Conservation (phyloP, 1,140 invertebrate genomes). For the Littorina saxatilis region DNA sequence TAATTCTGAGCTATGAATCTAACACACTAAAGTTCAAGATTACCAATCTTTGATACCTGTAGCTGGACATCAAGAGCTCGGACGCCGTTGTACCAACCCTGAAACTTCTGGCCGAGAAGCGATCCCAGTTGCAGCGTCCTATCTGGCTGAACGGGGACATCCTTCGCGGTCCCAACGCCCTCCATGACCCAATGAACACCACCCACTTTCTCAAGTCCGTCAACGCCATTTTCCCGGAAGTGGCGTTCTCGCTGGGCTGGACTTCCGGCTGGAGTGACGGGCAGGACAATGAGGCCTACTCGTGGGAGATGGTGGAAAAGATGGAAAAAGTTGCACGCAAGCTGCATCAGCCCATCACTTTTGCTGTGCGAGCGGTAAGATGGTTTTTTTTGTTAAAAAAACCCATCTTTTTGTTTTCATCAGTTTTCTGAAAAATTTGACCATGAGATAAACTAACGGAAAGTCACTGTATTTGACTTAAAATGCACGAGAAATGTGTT, state of each 20-base stretch:
- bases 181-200: conserved; percentile 81
- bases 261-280: conserved; percentile 80
- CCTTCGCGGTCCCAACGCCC: conserved; percentile 84
- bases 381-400: too few species aligned
- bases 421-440: neutral
- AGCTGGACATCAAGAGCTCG: conserved; percentile 88
- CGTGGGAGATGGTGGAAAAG: conserved; percentile 80
- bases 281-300: conserved; percentile 79
- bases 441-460: too few species aligned
- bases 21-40: too few species aligned
- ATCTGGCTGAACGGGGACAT: conserved; percentile 93
- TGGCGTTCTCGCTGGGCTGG: conserved; percentile 90
- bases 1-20: too few species aligned
- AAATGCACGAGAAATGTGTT: too few species aligned
- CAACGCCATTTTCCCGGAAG: conserved; percentile 79
- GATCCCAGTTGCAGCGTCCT: conserved; percentile 81
- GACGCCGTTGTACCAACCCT: conserved; percentile 84
- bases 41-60: too few species aligned
- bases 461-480: too few species aligned
- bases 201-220: conserved; percentile 80
- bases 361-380: conserved; percentile 53
- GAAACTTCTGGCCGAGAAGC: conserved; percentile 75
- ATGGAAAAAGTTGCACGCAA: conserved; percentile 80
- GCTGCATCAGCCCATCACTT: conserved; percentile 52
- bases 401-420: conserved; percentile 3